phyloP scores from a whole-genome alignment of 2,797 vertebrate genomes.

The Loriculus beryllinus region DNA sequence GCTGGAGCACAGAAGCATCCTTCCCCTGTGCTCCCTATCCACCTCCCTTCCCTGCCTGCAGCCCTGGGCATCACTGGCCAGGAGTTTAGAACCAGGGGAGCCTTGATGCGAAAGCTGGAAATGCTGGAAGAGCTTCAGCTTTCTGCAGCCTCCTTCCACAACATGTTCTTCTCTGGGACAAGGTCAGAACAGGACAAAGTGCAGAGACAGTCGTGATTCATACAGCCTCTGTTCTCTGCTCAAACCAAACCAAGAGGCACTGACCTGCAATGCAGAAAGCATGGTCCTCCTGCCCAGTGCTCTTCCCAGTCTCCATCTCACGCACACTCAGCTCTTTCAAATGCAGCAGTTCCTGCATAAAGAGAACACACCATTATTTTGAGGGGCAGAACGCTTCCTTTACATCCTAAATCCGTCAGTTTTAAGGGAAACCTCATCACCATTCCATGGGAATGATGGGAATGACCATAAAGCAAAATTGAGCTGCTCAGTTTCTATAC shows the following conservation, averaged over 20 bases:
- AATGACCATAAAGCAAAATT: rapidly evolving
- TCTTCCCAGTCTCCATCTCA: slow-evolving; percentile 75
- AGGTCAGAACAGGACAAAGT: neutral
- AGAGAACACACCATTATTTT: neutral
- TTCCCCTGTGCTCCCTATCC: neutral
- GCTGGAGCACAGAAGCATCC: neutral
- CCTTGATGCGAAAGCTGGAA: neutral
- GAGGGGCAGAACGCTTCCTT: neutral
- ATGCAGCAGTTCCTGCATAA: slow-evolving; percentile 87
- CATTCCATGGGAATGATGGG: neutral
- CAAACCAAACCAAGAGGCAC: neutral
- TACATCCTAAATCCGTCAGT: neutral
- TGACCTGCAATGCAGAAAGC: slow-evolving; percentile 90
- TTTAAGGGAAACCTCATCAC: neutral
- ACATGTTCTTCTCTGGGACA: neutral
- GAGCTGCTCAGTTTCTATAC: neutral
- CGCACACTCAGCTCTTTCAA: slow-evolving; percentile 85
- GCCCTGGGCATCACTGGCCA: neutral
- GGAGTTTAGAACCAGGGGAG: neutral
- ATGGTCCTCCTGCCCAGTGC: slow-evolving; percentile 77
- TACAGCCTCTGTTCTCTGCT: neutral
- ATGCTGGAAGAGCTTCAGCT: neutral
- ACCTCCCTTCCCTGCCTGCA: neutral
- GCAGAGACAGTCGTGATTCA: neutral
- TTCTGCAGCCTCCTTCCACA: neutral